Evolutionary conservation across 2,888 invertebrate genomes (phyloP), one percentile per base, ranked within the genome.

Genomic region (Cataglyphis albicans): DNA sequence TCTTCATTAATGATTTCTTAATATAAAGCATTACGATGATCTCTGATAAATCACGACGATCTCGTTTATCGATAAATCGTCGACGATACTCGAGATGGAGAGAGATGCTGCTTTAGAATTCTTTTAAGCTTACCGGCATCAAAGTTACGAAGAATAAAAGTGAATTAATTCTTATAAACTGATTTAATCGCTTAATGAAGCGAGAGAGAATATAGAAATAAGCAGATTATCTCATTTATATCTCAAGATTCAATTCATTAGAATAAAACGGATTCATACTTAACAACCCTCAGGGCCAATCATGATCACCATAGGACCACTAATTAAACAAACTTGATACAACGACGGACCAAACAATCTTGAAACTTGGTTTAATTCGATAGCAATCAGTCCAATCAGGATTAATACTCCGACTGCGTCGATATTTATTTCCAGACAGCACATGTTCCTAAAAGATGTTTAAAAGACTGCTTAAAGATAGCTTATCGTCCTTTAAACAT

Each of bases 71-170:
- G 5, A 25, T 44, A 0, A 4, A 29, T 29, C 12, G 41, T 44
- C 44, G 25, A 32, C 35, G 6, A 52, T 67, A 67, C 9, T 44
- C 7, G 32, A 65, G 52, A 76, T 41, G 44, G 55, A 68, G 57
- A 68, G 48, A 52, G 52, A 68, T 41, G 41, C 68, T 55, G 38
- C 52, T 68, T 68, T 55, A 68, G 68, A 68, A 68, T 57, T 68
- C 29, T 57, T 29, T 57, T 35, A 35, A 25, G 64, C 65, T 67
- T n/a, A 63, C 3, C 12, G 12, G n/a, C 38, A 32, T 3, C 15
- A 38, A 52, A n/a, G 12, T n/a, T 21, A 64, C 25, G 15, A 72
- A 59, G 5, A 25, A 15, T 29, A 68, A 68, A 72, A 59, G 2
- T 18, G 52, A 52, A 25, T 59, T 72, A 32, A 12, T 57, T 48